Base-by-base conservation (phyloP, 1,140 invertebrate species). In the Leptinotarsa undecemlineata region DNA sequence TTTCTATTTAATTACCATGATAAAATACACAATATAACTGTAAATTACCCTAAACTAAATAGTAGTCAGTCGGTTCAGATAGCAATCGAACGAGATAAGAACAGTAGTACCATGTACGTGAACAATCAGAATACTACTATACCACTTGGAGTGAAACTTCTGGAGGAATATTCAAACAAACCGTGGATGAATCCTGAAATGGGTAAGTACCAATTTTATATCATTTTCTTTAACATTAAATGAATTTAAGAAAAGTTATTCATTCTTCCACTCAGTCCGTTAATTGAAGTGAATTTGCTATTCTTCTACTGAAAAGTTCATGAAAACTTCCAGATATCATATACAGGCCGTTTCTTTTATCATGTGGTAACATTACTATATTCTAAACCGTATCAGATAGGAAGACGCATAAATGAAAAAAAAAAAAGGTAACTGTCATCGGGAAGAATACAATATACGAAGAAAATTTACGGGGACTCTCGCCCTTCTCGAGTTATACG, bases 181-280 rank as follows among this genome's bases (percentile, higher is more conserved):
- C 94, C 94, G 0, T 95, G 94, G 94, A 88, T 88, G n/a, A 95
- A 95, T 87, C 89, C 93, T 0, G 91, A 94, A 78, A 90, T 91
- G 77, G 91, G 91, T 92, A 82, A 86, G 79, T 48, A 14, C 0
- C 1, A 57, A 15, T 74, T 21, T 14, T 15, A 61, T 67, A 6
- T 57, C 2, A 57, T 11, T 11, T 70, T 73, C 19, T 64, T 64
- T 57, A 51, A 61, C 5, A n/a, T 57, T n/a, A 26, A 68, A 20
- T 68, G 23, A 70, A 15, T 70, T n/a, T 15, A 11, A 62, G 48
- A 2, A 42, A 69, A 1, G n/a, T 20, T 57, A 71, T 42, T 42
- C 3, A 42, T 42, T 42, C 8, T 42, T 8, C 33, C 33, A 42
- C 33, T 42, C 3, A 42, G 6, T 42, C 33, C 8, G 8, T 8